These are phyloP conservation scores for Corythoichthys haematopterus DNA, from an alignment of 2,113 vertebrate genomes.

Conservation along the genomic window DNA sequence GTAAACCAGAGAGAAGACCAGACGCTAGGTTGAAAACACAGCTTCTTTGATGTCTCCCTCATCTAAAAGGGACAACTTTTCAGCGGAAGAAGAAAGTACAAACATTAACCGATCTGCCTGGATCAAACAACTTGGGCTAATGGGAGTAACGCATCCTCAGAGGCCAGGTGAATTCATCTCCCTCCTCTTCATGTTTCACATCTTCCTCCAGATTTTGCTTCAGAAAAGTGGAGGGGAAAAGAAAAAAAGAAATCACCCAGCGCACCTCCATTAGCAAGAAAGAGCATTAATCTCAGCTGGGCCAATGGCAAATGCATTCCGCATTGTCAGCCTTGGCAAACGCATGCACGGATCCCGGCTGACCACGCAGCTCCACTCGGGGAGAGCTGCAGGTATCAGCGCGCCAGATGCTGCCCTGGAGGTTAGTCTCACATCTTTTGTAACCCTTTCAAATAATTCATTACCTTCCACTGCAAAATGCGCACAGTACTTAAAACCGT, in stretches of 20 bases:
- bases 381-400: slow-evolving; percentile 24
- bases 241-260: slow-evolving; percentile 44
- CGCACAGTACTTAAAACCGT: not conserved
- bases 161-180: slow-evolving; percentile 26
- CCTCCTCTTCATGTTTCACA: slow-evolving; percentile 28
- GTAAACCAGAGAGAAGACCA: no score
- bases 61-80: slow-evolving; percentile 8
- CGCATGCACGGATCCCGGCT: slow-evolving; percentile 24
- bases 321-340: slow-evolving; percentile 23
- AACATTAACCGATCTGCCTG: not conserved
- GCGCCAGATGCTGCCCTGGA: slow-evolving; percentile 2
- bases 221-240: slow-evolving; percentile 10
- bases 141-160: slow-evolving; percentile 24
- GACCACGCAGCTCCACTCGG: slow-evolving; percentile 37
- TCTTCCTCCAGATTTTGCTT: slow-evolving; percentile 28
- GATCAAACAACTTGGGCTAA: slow-evolving; percentile 22
- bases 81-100: slow-evolving; percentile 4
- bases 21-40: not conserved
- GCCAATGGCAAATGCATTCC: slow-evolving; percentile 43
- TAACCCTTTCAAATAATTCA: slow-evolving; percentile 27
- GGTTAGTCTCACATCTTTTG: slow-evolving; percentile 10
- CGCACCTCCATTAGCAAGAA: slow-evolving; percentile 44
- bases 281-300: slow-evolving; percentile 42
- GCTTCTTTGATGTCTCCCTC: slow-evolving; percentile 13
- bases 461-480: slow-evolving; percentile 4